A percentile compares a stretch with the other conserved stretches of the same genome.
Conservation (phyloP, 2,888 invertebrate genomes). For the Tricholauxania praeusta region DNA sequence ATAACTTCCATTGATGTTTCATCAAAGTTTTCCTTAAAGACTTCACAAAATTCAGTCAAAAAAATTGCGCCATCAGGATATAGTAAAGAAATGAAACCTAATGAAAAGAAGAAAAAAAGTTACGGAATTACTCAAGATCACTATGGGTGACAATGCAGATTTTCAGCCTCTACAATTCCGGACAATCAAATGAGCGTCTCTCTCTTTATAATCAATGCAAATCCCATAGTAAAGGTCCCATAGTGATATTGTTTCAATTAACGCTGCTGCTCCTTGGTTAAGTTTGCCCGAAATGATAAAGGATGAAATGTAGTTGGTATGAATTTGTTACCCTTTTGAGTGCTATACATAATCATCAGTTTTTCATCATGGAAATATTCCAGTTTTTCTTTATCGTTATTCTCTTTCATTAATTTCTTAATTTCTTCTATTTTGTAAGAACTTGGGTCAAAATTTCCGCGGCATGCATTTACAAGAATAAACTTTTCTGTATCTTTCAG, state of each 20-base stretch:
- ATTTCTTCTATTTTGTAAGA: not conserved
- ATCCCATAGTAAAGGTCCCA: too few relatives aligned
- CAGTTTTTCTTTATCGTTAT: not conserved
- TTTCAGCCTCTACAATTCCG: too few relatives aligned
- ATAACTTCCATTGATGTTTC: slow-evolving; percentile 18
- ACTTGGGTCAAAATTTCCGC: slow-evolving; percentile 6
- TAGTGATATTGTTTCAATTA: too few relatives aligned
- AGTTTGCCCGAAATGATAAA: too few relatives aligned
- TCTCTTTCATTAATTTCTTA: not conserved
- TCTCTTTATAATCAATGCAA: too few relatives aligned
- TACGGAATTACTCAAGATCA: too few relatives aligned
- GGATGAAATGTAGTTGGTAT: too few relatives aligned
- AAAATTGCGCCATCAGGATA: slow-evolving; percentile 18
- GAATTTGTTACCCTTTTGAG: slow-evolving; percentile 1
- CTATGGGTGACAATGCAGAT: too few relatives aligned
- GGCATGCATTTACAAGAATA: slow-evolving; percentile 26
- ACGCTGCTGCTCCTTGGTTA: too few relatives aligned
- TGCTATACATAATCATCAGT: slow-evolving; percentile 14
- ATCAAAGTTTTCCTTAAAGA: slow-evolving; percentile 8
- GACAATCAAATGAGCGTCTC: too few relatives aligned
- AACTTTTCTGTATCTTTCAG: slow-evolving; percentile 13
- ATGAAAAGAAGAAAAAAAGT: too few relatives aligned
- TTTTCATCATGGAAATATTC: not conserved
- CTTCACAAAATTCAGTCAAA: slow-evolving; percentile 10
- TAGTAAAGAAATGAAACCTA: slow-evolving; percentile 11